Conservation (phyloP, 1,140 invertebrate genomes). For the Linepithema humile region DNA sequence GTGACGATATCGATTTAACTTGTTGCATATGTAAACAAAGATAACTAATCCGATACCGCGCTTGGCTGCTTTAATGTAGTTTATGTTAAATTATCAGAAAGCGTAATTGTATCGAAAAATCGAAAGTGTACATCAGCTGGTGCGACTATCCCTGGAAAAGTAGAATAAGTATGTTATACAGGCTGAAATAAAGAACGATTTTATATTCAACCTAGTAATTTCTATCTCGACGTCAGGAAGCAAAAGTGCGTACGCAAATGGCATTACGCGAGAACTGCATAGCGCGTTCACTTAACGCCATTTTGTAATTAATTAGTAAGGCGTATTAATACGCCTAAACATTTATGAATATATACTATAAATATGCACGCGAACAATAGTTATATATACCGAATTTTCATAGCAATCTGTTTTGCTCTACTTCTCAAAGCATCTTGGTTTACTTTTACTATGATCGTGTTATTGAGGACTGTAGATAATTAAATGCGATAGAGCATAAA, state of each 20-base stretch:
- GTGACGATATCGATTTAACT: constrained; percentile 70
- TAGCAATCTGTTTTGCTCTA: constrained; percentile 8
- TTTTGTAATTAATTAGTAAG: background rate
- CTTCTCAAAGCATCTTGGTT: background rate
- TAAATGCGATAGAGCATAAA: constrained; percentile 60
- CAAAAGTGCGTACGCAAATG: background rate
- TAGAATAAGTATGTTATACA: background rate
- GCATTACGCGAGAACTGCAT: background rate
- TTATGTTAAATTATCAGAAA: constrained; percentile 3
- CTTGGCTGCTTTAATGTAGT: background rate
- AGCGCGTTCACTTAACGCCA: background rate
- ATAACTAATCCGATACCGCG: background rate
- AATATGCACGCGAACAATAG: too few species aligned
- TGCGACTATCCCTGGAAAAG: background rate
- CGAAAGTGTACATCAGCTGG: background rate
- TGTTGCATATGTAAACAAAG: constrained; percentile 72
- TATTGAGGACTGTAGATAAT: constrained; percentile 54
- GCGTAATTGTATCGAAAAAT: constrained; percentile 11
- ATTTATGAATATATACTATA: too few species aligned
- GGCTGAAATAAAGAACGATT: background rate
- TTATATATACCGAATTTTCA: background rate
- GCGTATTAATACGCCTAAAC: background rate
- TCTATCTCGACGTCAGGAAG: background rate
- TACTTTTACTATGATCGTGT: constrained; percentile 6
- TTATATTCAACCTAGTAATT: background rate